Evolutionary conservation across 1,140 invertebrate species (phyloP), one percentile per base, ranked within the genome.

Genomic region (Lordiphosa mommai): DNA sequence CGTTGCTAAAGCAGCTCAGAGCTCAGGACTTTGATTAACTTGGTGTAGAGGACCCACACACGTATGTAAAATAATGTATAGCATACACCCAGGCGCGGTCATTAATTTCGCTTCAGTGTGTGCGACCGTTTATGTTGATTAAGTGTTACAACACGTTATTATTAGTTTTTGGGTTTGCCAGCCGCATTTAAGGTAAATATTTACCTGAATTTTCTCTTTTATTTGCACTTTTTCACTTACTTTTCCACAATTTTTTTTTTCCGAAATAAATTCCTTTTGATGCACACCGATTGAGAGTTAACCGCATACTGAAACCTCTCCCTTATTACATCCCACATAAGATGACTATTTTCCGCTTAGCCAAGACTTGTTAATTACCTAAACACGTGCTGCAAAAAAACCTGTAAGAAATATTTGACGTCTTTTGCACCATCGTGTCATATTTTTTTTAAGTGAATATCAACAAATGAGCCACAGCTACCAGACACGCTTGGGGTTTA

Each of bases 61-160:
- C 63, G 46, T 47, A 32, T 47, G 36, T 53, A 34, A 56, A 63
- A 29, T 63, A 63, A 44, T 63, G 46, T 52, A 44, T 43, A 43
- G 43, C 32, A 23, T 58, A 49, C 37, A 49, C 16, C 59, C 10
- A 50, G 36, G 30, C 8, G 43, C 34, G 46, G 49, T 34, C 70
- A 73, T 68, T 73, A 64, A 73, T 69, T 68, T 36, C 12, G 50
- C 34, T 23, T 34, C 44, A 74, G 74, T 69, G 74, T 71, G 44
- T 40, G 49, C 48, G 37, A 44, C 44, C 49, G 44, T 65, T 53
- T 30, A 23, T 14, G 44, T 34, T 56, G 51, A 64, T 72, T 57
- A 64, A 60, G 69, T 72, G 59, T 48, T 52, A 49, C 52, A 52
- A 41, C 55, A 60, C 47, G 23, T 40, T 29, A 46, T 55, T 72